phyloP scores from a whole-genome alignment of 2,888 invertebrate species.

The Rambutsinella grinnellia region DNA sequence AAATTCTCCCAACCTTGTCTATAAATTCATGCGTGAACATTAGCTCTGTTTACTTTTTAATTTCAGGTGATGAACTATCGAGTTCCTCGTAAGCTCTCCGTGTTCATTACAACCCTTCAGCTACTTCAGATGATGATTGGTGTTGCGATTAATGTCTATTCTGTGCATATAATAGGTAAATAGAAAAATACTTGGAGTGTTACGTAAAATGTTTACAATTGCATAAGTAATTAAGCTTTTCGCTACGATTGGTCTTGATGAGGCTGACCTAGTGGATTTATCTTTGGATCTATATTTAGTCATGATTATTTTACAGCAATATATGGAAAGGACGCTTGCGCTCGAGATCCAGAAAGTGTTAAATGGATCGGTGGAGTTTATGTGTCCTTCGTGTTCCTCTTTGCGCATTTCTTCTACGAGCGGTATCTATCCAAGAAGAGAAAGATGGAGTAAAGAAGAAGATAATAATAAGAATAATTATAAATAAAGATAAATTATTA shows the following conservation, averaged over 20 bases:
- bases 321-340: conserved; percentile 46
- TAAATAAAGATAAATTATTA: no score
- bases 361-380: conserved; percentile 51
- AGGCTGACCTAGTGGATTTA: no score
- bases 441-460: background rate
- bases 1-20: conserved; percentile 87
- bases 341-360: conserved; percentile 52
- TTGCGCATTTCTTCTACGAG: conserved; percentile 52
- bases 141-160: conserved; percentile 80
- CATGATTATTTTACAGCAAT: conserved; percentile 36
- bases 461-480: no score
- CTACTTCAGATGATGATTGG: conserved; percentile 95
- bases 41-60: no score
- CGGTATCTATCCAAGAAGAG: conserved; percentile 46
- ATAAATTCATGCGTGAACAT: conserved; percentile 95
- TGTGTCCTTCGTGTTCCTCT: conserved; percentile 45
- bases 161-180: conserved; percentile 45
- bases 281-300: no score
- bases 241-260: no score
- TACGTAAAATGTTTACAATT: no score
- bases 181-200: no score
- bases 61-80: conserved; percentile 86
- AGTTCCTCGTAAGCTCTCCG: conserved; percentile 86
- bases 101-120: conserved; percentile 93
- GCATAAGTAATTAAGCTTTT: no score